A percentile compares a stretch with the other conserved stretches of the same genome.
Evolutionary conservation across 2,113 vertebrate genomes (phyloP).

Genomic region (Stigmatopora nigra): DNA sequence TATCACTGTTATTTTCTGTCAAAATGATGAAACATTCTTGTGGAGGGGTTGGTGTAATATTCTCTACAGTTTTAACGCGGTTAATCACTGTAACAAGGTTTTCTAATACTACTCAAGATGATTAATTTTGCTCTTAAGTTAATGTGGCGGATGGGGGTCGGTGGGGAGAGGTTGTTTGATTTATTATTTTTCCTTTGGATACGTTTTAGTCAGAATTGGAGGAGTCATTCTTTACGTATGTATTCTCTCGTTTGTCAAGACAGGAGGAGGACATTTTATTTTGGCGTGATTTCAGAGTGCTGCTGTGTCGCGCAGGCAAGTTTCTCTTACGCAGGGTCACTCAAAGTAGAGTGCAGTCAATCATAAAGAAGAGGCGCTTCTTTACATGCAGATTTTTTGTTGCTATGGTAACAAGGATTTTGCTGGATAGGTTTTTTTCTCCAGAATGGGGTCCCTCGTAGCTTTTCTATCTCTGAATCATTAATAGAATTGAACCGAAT

Average conservation of each 20-base stretch:
- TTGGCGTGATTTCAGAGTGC: slow-evolving; percentile 47
- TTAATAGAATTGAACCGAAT: too few species aligned
- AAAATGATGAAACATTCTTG: not conserved
- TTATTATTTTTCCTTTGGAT: slow-evolving; percentile 11
- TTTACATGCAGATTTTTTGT: slow-evolving; percentile 54
- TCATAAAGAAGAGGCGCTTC: slow-evolving; percentile 33
- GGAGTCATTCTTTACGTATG: slow-evolving; percentile 32
- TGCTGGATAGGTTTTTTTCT: slow-evolving; percentile 9
- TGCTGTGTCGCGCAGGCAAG: slow-evolving; percentile 35
- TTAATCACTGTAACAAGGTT: slow-evolving; percentile 31
- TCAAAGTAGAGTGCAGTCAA: slow-evolving; percentile 42
- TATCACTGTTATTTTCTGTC: slow-evolving; percentile 25
- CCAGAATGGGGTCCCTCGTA: slow-evolving; percentile 19
- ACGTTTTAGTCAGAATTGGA: too few species aligned
- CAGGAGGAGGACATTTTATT: slow-evolving; percentile 12
- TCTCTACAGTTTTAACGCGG: not conserved
- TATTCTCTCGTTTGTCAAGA: slow-evolving; percentile 40
- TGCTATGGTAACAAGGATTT: slow-evolving; percentile 49
- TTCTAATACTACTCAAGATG: slow-evolving; percentile 50
- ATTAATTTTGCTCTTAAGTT: slow-evolving; percentile 5
- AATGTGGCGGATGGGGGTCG: slow-evolving; percentile 52
- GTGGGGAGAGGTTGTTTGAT: slow-evolving; percentile 38
- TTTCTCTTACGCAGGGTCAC: slow-evolving; percentile 23
- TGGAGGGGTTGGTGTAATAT: not conserved
- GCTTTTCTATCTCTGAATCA: too few species aligned